Base-by-base conservation (phyloP, 1,140 invertebrate genomes). In the Orchesella cincta region DNA sequence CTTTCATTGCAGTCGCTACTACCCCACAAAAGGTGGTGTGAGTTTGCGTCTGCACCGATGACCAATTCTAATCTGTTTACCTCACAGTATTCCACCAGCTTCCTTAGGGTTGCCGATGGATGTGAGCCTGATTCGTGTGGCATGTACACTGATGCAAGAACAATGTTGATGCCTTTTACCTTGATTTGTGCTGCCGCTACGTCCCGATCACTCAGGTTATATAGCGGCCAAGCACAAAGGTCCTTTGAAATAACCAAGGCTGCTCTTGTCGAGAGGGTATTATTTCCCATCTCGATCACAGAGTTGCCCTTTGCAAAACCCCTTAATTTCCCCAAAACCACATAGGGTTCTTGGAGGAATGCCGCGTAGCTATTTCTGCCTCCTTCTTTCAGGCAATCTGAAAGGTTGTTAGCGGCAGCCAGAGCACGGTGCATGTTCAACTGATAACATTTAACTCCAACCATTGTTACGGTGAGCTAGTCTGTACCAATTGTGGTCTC, bases 1-100 rank as follows among this genome's bases (percentile, higher is more conserved):
- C 76, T 72, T 1, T 26, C 12, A 39, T 80, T 80, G 31, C 2
- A 52, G 70, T 80, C 67, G 1, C 36, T n/a, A 52, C 76, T 75
- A 31, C 76, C 79, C 79, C 76, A 80, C 3, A 54, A 18, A 14
- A 51, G 18, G 57, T 80, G 76, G 52, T 80, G 79, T 8, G 79
- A 51, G 36, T 80, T 80, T 31, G 74, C 73, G 70, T 80, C 79
- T 16, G 36, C 52, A 0, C 72, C 79, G 8, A 80, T 23, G 1
- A 80, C 18, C 31, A 80, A 34, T 8, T 64, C 46, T 23, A 77
- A 29, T 28, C 51, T 31, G 1, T 39, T 70, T 14, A 2, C 1
- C 28, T 57, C 34, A 31, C 71, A 79, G 31, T 76, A n/a, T 0
- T 73, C 54, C 3, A 75, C 62, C 28, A 79, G 52, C n/a, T 34